A percentile compares a stretch with the other conserved stretches of the same genome.
Conservation (phyloP, 2,888 invertebrate genomes). For the Lycocerus yunnanus region DNA sequence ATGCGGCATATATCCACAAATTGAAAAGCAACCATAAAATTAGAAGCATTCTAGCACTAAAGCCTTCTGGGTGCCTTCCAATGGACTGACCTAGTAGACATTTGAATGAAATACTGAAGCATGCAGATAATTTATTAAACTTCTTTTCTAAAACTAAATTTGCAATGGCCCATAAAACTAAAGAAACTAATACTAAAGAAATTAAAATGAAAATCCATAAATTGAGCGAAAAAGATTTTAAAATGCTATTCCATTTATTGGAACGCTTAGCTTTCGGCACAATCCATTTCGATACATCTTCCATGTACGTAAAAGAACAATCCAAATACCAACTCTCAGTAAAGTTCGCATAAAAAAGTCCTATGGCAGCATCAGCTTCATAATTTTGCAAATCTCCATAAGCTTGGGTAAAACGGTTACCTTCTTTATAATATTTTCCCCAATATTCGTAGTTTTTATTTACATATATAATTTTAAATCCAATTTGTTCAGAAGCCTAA, state of each 20-base stretch:
- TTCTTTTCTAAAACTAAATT: not conserved
- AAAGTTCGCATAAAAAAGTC: not conserved
- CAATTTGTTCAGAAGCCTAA: not conserved
- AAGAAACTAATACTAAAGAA: not conserved
- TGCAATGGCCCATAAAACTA: not conserved
- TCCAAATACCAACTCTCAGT: not conserved
- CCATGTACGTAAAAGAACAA: not conserved
- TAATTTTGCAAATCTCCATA: not conserved
- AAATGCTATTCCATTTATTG: not conserved
- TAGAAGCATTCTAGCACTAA: not conserved
- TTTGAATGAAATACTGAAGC: not conserved
- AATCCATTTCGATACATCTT: not conserved
- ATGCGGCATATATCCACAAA: not conserved
- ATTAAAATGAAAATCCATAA: not conserved
- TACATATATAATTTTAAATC: not conserved
- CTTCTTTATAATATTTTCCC: not conserved
- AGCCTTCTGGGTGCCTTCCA: not conserved
- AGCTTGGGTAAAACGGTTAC: not conserved
- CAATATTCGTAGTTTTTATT: not conserved
- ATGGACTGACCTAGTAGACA: not conserved
- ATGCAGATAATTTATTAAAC: not conserved
- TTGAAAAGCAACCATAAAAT: not conserved
- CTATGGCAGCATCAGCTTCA: not conserved
- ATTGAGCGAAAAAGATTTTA: not conserved
- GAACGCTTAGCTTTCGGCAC: not conserved